Evolutionary conservation across 2,888 invertebrate species (phyloP), one percentile per base, ranked within the genome.

Genomic region (Ectobius pallidus): DNA sequence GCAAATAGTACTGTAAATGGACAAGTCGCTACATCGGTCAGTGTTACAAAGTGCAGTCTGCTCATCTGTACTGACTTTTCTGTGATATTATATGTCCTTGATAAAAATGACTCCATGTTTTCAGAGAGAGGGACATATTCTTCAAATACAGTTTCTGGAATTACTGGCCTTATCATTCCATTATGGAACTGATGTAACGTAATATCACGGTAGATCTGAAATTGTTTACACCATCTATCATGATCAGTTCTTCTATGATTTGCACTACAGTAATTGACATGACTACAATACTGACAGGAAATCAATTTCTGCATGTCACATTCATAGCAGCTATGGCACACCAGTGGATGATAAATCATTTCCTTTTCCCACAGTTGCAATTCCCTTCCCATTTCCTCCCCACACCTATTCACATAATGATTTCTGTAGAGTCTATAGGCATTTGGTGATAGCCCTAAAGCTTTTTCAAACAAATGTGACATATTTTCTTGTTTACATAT

Each of bases 281-380:
- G 88, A 1, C 86, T 85, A 79, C 92, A 92, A 0, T 83, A 81
- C 0, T 82, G 79, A 75, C 92, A 92, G 67, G 86, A 85, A 11
- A 76, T 80, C 14, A 91, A 78, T 73, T 83, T 84, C 18, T 80
- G 80, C 62, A 83, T 84, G 52, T 83, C 81, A 82, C 87, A 86
- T 75, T 89, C 86, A 70, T 88, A 84, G 78, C 92, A 92, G 0
- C 80, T 80, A 0, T 82, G 78, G 76, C 92, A 92, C 3, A 90
- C 82, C 71, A 88, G 86, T 0, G 92, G 91, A 78, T 90, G 92
- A 25, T 92, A 82, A 27, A 92, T 80, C 0, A 89, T 86, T 79
- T 92, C 92, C 74, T 88, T 89, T 79, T 92, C 92, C 83, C 89
- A 90, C 0, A 90, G 86, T 16, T 86, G 84, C 55, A 92, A 79